Evolutionary conservation across 2,888 invertebrate genomes (phyloP).

Genomic region (Adelphocoris suturalis): DNA sequence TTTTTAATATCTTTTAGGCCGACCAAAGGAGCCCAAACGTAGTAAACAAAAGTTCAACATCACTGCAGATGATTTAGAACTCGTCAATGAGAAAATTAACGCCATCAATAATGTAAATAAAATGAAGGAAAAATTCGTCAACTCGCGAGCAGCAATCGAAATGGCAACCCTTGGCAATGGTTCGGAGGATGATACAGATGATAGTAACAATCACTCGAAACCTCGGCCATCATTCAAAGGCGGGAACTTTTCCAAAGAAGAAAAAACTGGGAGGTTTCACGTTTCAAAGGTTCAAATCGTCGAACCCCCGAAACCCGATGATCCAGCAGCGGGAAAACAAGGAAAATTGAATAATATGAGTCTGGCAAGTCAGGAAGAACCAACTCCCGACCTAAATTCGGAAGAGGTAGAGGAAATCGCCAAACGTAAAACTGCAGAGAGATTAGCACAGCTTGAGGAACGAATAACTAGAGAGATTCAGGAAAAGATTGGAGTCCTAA

Average conservation of each 20-base stretch:
- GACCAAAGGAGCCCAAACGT: slow-evolving; percentile 25
- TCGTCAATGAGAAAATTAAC: slow-evolving; percentile 60
- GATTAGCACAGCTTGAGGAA: slow-evolving; percentile 63
- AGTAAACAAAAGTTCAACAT: slow-evolving; percentile 53
- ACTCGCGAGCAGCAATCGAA: slow-evolving; percentile 52
- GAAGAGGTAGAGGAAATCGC: slow-evolving; percentile 56
- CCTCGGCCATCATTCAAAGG: slow-evolving; percentile 9
- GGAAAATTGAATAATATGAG: background rate
- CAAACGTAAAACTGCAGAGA: slow-evolving; percentile 62
- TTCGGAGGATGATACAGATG: slow-evolving; percentile 55
- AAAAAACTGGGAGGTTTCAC: slow-evolving; percentile 65
- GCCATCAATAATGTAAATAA: slow-evolving; percentile 67
- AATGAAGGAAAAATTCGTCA: slow-evolving; percentile 68
- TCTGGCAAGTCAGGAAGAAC: background rate
- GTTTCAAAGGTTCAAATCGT: slow-evolving; percentile 53
- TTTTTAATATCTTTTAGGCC: slow-evolving; percentile 42
- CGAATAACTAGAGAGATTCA: slow-evolving; percentile 73
- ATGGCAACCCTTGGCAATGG: slow-evolving; percentile 35
- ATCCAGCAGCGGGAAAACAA: background rate
- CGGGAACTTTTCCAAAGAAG: slow-evolving; percentile 6
- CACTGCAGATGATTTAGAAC: slow-evolving; percentile 41
- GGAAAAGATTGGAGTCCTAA: slow-evolving; percentile 73
- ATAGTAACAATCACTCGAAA: slow-evolving; percentile 57
- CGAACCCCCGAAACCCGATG: background rate
- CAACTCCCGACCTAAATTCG: background rate